phyloP scores from a whole-genome alignment of 1,140 invertebrate genomes.

The Monomorium pharaonis region DNA sequence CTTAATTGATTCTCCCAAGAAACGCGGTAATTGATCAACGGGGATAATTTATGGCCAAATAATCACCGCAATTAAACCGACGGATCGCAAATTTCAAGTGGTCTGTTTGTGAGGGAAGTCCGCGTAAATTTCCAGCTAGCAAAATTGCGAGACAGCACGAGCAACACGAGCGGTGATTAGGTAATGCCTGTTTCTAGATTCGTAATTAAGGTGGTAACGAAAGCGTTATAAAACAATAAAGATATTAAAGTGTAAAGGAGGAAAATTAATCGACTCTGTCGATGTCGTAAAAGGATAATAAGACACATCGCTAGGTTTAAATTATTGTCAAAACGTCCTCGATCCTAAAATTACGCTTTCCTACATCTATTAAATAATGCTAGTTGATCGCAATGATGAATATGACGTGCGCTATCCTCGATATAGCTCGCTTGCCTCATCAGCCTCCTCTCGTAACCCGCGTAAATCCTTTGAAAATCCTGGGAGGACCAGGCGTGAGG shows the following conservation, averaged over 20 bases:
- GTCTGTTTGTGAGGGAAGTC: background rate
- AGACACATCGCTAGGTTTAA: background rate
- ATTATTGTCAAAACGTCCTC: background rate
- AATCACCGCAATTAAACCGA: constrained; percentile 46
- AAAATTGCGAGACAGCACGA: background rate
- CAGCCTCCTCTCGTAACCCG: background rate
- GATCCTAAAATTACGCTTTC: background rate
- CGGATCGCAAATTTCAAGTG: constrained; percentile 9
- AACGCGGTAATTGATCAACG: constrained; percentile 37
- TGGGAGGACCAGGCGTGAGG: background rate
- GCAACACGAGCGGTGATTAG: background rate
- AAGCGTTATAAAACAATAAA: background rate
- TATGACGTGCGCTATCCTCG: background rate
- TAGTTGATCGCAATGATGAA: background rate
- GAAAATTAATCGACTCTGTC: background rate
- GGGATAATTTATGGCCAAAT: constrained; percentile 40
- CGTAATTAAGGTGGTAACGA: background rate
- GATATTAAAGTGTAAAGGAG: background rate
- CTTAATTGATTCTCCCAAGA: constrained; percentile 36
- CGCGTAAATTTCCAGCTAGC: background rate
- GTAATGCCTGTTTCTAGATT: background rate
- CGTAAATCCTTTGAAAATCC: background rate
- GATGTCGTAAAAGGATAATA: background rate
- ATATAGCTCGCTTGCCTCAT: background rate
- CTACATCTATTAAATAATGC: background rate